Evolutionary conservation across 2,113 vertebrate genomes (phyloP).

Genomic region (Lagopus leucura): DNA sequence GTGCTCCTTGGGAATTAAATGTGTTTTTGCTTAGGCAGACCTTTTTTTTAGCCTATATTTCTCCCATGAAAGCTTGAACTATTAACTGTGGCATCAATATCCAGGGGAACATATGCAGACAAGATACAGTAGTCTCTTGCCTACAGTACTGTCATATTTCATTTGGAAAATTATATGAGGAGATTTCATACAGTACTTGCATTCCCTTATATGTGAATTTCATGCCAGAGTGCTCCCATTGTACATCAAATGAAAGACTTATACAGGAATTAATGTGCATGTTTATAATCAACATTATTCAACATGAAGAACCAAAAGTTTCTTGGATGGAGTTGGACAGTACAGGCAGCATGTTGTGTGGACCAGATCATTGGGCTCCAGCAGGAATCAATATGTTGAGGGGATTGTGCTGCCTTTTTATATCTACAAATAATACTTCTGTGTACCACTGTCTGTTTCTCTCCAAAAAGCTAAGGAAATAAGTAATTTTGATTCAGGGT

Average conservation of each 20-base stretch:
- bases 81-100: background rate
- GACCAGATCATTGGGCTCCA: background rate
- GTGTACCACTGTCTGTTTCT: background rate
- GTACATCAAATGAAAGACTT: conserved; percentile 1
- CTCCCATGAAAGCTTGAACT: background rate
- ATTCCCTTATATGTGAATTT: background rate
- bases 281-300: background rate
- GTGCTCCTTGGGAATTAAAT: background rate
- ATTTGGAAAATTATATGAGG: conserved; percentile 1
- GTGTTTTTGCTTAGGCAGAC: background rate
- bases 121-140: background rate
- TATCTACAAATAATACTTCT: background rate
- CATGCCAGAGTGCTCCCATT: background rate
- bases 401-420: background rate
- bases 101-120: conserved; percentile 4
- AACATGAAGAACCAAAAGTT: background rate
- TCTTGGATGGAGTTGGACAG: background rate
- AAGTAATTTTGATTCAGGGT: background rate
- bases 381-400: background rate
- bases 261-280: background rate
- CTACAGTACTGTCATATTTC: background rate
- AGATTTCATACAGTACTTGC: background rate
- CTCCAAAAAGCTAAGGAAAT: background rate
- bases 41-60: background rate
- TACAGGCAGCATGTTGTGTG: background rate